Evolutionary conservation across 2,113 vertebrate species (phyloP), one percentile per base, ranked within the genome.

Genomic region (Eclectus roratus): DNA sequence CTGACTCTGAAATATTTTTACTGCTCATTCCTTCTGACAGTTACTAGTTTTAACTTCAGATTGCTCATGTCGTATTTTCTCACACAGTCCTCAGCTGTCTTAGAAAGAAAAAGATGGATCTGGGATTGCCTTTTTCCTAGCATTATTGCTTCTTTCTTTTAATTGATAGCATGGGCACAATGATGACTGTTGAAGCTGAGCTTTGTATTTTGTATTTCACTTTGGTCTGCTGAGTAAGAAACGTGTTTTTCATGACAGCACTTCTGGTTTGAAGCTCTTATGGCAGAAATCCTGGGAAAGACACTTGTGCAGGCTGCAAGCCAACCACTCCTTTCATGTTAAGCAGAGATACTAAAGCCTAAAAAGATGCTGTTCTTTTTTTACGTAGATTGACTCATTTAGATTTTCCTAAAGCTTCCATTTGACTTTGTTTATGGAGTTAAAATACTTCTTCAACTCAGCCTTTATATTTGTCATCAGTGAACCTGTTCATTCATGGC

Each of bases 51-150:
- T 94, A 65, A 89, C 89, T 91, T 53, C 33, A 78, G 63, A 41
- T 91, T 92, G 55, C 85, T 95, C 73, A 17, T 64, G n/a, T 82
- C 89, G 12, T 60, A 41, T 92, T 91, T 96, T 93, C 60, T 95
- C 60, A 37, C 35, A 33, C 17, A 80, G 27, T 71, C 17, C 31
- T 95, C 61, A 47, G 43, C 64, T 94, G 90, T 92, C 64, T 66
- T 88, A 46, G 44, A 85, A 90, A 64, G 47, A 79, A 85, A 92
- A 89, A 88, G 82, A 72, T 80, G 55, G 55, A 71, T 91, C 31
- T 83, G 53, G 55, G 73, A 93, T 88, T 93, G 65, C 77, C 43
- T 88, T 89, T 90, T 89, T 49, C 65, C n/a, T 82, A 70, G 58
- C 63, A 66, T 65, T 80, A 79, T 70, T 91, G 71, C 70, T 93